Conservation (phyloP, 2,888 invertebrate species). For the Cephus nigrinus region DNA sequence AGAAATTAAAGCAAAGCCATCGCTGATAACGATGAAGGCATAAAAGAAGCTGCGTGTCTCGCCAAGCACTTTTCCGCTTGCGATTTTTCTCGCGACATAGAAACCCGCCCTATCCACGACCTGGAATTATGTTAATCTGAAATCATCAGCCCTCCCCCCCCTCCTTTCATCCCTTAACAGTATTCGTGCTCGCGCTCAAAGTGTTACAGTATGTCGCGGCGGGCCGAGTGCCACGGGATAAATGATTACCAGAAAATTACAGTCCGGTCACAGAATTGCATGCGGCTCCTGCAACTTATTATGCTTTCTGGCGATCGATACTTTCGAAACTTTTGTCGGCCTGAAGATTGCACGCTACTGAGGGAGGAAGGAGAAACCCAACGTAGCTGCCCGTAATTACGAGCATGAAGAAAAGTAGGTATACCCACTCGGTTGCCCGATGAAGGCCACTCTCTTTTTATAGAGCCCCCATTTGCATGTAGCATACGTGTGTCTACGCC, state of each 20-base stretch:
- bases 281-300: slow-evolving; percentile 18
- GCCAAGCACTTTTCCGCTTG: neutral
- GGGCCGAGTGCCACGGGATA: slow-evolving; percentile 19
- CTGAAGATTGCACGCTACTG: slow-evolving; percentile 25
- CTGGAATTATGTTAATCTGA: slow-evolving; percentile 9
- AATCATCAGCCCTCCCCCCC: neutral
- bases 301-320: slow-evolving; percentile 21
- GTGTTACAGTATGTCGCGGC: slow-evolving; percentile 30
- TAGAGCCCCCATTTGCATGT: neutral
- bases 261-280: slow-evolving; percentile 29
- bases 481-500: neutral
- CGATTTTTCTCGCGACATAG: neutral
- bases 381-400: slow-evolving; percentile 8
- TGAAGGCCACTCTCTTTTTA: slow-evolving; percentile 5
- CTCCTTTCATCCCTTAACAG: neutral
- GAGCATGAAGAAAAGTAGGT: slow-evolving; percentile 1
- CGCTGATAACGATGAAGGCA: neutral
- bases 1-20: neutral
- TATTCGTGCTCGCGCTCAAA: neutral
- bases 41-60: neutral
- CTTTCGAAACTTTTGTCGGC: slow-evolving; percentile 23
- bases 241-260: slow-evolving; percentile 52
- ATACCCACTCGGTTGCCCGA: neutral
- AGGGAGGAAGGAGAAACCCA: neutral
- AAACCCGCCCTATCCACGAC: neutral